Evolutionary conservation across 2,113 vertebrate genomes (phyloP).

Genomic region (Syrrhaptes paradoxus): DNA sequence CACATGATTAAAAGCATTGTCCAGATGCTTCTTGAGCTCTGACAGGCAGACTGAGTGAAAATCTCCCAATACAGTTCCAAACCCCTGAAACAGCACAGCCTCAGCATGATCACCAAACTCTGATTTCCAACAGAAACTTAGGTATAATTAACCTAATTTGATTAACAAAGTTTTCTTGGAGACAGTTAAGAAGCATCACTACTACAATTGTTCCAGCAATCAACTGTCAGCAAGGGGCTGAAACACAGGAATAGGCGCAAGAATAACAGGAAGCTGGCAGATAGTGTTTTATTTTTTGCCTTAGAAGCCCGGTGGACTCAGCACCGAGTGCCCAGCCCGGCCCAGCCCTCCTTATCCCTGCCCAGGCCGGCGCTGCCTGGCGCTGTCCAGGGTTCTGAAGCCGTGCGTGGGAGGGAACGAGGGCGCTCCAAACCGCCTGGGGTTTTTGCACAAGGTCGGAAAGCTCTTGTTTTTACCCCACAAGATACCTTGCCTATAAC

Average conservation of each 20-base stretch:
- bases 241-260: background rate
- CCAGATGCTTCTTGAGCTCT: background rate
- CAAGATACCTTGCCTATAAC: fast-evolving
- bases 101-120: background rate
- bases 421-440: fast-evolving
- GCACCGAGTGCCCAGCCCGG: fast-evolving
- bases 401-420: fast-evolving
- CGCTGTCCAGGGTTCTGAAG: background rate
- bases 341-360: background rate
- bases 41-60: background rate
- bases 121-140: background rate
- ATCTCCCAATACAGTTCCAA: background rate
- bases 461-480: background rate
- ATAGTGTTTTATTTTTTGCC: fast-evolving
- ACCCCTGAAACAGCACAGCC: background rate
- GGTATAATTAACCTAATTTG: background rate
- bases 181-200: background rate
- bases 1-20: background rate
- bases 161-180: background rate
- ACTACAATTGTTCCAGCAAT: background rate
- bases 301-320: fast-evolving
- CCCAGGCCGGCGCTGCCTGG: no score
- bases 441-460: background rate
- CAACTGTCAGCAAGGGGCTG: background rate
- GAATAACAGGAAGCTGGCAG: fast-evolving